Base-by-base conservation (phyloP, 1,140 invertebrate species). In the Calephelis virginiensis region DNA sequence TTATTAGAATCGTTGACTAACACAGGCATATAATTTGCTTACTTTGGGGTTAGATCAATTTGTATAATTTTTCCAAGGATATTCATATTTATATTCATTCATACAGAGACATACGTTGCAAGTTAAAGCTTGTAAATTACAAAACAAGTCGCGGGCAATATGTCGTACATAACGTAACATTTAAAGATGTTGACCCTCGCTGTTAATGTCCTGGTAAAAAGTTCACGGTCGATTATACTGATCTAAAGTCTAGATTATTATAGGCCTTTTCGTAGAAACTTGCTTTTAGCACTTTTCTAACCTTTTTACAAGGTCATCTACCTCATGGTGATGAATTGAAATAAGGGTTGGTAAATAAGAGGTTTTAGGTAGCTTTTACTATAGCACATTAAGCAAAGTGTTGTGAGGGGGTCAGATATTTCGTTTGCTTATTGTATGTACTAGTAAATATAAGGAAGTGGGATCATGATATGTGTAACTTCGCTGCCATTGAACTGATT, bases 231-330 rank as follows among this genome's bases (percentile, higher is more conserved):
- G 17, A 56, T 11, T 17, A 10, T 56, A 28, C 53, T 59, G 53
- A 59, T 59, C 17, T 37, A n/a, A 59, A 59, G 28, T 59, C 56
- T 59, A 59, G 56, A 59, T 59, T 59, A 38, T 59, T 59, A n/a
- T 59, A 59, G 56, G 56, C 37, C 56, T 59, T 38, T 59, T 28
- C 17, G 53, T 56, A 40, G n/a, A 59, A 12, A 37, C 56, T 38
- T 38, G n/a, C 37, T 59, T 12, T 59, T 38, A 59, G 56, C 56
- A 12, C 56, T 40, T 59, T 59, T 59, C 56, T 59, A 59, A 59
- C 56, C 56, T 59, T 59, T 17, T 6, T 59, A 5, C 56, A 59
- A 59, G 56, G 56, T 38, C 56, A 38, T 38, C 17, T 37, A 59
- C 37, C 56, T 59, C n/a, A 59, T 28, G 37, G 38, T 38, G 37